Percentiles rank a stretch among this genome's conserved stretches.
These are phyloP conservation scores for Ameiurus melas DNA, from an alignment of 2,113 vertebrate genomes.

Conservation along the genomic window DNA sequence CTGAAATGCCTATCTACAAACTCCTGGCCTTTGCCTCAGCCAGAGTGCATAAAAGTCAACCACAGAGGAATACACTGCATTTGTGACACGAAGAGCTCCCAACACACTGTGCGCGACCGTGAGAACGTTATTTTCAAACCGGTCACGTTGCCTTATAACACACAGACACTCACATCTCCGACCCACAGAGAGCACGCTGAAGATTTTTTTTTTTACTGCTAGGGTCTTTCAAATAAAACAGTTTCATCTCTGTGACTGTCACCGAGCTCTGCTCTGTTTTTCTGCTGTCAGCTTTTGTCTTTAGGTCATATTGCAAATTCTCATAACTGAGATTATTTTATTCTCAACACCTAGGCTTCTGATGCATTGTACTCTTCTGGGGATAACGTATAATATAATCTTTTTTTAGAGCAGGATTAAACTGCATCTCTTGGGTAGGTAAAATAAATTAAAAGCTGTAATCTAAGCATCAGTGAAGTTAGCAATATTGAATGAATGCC, in stretches of 20 bases:
- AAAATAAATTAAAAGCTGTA: slow-evolving; percentile 14
- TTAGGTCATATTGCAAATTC: slow-evolving; percentile 8
- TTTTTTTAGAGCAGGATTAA: slow-evolving; percentile 24
- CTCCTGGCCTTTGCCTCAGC: neutral
- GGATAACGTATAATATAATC: neutral
- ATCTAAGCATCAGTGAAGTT: neutral
- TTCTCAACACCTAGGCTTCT: slow-evolving; percentile 1
- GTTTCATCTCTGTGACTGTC: slow-evolving; percentile 27
- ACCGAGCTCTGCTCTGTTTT: slow-evolving; percentile 21
- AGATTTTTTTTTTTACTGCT: slow-evolving; percentile 30
- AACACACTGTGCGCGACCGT: slow-evolving; percentile 11
- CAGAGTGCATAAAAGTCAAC: slow-evolving; percentile 20
- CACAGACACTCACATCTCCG: neutral
- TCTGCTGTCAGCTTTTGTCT: slow-evolving; percentile 21
- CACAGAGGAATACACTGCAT: slow-evolving; percentile 40
- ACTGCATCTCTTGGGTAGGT: neutral
- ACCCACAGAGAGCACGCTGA: slow-evolving; percentile 11
- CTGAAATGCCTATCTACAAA: slow-evolving; percentile 17
- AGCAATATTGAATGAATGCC: too few relatives aligned
- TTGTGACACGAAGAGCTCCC: slow-evolving; percentile 10
- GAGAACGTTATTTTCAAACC: slow-evolving; percentile 19
- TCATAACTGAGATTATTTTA: slow-evolving; percentile 14
- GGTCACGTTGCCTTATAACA: slow-evolving; percentile 15
- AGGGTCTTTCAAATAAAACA: slow-evolving; percentile 30
- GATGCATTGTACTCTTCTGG: neutral